Conservation (phyloP, 2,888 invertebrate species). For the Spodoptera littoralis region DNA sequence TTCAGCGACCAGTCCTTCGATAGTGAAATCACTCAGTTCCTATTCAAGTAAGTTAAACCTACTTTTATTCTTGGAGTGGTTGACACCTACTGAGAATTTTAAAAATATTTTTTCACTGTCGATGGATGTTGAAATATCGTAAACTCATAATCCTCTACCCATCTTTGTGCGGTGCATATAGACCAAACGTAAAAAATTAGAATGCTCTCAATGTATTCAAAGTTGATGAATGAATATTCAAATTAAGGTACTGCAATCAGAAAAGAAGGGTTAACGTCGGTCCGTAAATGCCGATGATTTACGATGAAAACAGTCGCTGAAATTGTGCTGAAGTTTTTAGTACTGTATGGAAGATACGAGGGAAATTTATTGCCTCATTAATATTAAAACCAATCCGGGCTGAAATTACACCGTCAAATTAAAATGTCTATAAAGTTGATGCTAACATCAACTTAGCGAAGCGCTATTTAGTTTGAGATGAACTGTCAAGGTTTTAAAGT, state of each 20-base stretch:
- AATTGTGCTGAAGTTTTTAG: constrained; percentile 31
- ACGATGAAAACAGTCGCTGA: constrained; percentile 31
- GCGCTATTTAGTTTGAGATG: neutral
- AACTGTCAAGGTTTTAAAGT: constrained; percentile 13
- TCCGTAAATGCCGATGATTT: constrained; percentile 35
- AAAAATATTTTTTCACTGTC: no score
- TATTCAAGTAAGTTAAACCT: constrained; percentile 76
- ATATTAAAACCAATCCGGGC: constrained; percentile 48
- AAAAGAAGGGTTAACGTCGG: constrained; percentile 29
- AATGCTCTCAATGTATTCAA: no score
- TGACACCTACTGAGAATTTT: no score
- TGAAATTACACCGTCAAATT: constrained; percentile 23
- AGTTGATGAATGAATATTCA: constrained; percentile 10
- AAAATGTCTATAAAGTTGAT: constrained; percentile 32
- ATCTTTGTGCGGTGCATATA: no score
- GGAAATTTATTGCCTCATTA: constrained; percentile 44
- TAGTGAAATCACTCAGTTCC: constrained; percentile 90
- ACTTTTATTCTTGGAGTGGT: neutral
- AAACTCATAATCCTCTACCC: no score
- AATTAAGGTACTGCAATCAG: constrained; percentile 14
- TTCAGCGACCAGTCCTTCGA: constrained; percentile 94
- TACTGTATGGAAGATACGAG: constrained; percentile 35
- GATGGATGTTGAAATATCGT: no score
- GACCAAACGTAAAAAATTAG: no score
- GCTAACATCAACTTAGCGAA: constrained; percentile 1